Conservation (phyloP, 2,888 invertebrate genomes). For the Amphipyra berbera region DNA sequence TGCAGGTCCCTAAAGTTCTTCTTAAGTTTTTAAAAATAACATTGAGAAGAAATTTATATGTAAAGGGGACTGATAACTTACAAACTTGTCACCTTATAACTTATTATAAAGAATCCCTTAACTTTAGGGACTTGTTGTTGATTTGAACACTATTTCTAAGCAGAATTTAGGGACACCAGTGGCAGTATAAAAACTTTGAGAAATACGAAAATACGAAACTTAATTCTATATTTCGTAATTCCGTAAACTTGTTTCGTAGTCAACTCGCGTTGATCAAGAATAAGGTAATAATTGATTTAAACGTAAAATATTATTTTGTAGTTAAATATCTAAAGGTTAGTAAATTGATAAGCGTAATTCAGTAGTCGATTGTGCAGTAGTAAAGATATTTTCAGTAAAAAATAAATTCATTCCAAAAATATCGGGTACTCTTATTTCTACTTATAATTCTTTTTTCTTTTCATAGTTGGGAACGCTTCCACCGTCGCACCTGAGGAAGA, state of each 20-base stretch:
- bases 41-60: too few relatives aligned
- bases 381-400: conserved; percentile 75
- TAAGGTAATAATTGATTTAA: conserved; percentile 39
- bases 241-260: conserved; percentile 13
- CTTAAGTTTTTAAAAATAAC: too few relatives aligned
- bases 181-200: conserved; percentile 52
- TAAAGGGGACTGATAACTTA: too few relatives aligned
- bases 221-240: conserved; percentile 16
- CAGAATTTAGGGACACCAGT: conserved; percentile 40
- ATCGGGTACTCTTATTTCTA: conserved; percentile 71
- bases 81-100: too few relatives aligned
- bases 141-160: conserved; percentile 25
- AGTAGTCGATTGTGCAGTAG: conserved; percentile 76
- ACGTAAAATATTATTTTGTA: conserved; percentile 30
- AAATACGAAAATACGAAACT: conserved; percentile 24
- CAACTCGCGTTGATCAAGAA: conserved; percentile 33
- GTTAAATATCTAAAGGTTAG: conserved; percentile 68
- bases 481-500: conserved; percentile 77
- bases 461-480: conserved; percentile 80
- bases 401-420: conserved; percentile 86
- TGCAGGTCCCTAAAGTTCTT: too few relatives aligned
- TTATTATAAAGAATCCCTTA: too few relatives aligned
- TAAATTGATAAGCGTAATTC: conserved; percentile 86
- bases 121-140: too few relatives aligned
- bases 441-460: conserved; percentile 57